Percentiles rank a stretch among this genome's conserved stretches.
Conservation (phyloP, 2,797 vertebrate species). For the Pseudocheirus occidentalis region DNA sequence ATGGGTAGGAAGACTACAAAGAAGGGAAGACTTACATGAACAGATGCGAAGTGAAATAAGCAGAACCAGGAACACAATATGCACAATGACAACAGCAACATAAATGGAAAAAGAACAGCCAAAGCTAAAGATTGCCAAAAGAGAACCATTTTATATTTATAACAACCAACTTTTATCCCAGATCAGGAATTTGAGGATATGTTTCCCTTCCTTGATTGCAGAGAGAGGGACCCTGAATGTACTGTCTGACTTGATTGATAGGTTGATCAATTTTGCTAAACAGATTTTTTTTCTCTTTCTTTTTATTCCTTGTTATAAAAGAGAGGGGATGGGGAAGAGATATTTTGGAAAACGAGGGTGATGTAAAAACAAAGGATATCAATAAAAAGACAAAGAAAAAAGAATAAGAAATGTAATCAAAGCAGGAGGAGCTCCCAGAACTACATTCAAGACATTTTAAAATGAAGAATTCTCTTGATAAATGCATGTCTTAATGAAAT, state of each 20-base stretch:
- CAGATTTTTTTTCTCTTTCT: not conserved
- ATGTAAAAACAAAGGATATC: not conserved
- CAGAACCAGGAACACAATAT: not conserved
- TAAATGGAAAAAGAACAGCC: not conserved
- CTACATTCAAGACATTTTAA: conserved; percentile 76
- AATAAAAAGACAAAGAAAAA: not conserved
- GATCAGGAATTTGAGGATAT: not conserved
- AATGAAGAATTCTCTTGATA: conserved; percentile 88
- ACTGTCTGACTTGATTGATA: not conserved
- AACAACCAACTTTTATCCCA: not conserved
- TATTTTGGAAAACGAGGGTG: not conserved
- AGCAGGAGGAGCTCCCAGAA: conserved; percentile 63
- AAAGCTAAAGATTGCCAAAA: not conserved
- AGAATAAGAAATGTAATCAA: conserved; percentile 9
- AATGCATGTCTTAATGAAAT: conserved; percentile 93
- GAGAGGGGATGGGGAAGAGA: not conserved
- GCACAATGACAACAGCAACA: not conserved
- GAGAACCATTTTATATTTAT: not conserved
- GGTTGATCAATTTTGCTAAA: not conserved
- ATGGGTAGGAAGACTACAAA: not conserved
- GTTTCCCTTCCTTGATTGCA: not conserved
- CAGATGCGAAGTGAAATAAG: not conserved
- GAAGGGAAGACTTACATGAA: not conserved
- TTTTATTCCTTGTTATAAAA: not conserved
- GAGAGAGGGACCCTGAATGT: not conserved